Conservation (phyloP, 2,797 vertebrate species). For the Paedocypris micromegethes region DNA sequence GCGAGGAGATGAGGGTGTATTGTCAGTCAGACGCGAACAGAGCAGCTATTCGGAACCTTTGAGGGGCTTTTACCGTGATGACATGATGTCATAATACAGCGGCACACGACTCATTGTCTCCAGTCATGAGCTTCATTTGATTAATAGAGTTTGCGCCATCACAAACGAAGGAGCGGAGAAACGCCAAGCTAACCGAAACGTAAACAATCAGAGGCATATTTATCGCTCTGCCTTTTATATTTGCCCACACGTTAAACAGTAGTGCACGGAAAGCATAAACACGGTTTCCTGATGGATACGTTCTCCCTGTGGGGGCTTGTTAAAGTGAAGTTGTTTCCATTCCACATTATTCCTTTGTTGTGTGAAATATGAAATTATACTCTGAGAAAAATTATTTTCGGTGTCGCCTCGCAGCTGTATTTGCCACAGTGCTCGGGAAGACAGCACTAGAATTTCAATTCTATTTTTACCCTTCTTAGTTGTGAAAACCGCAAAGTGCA, state of each 20-base stretch:
- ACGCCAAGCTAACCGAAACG: constrained; percentile 23
- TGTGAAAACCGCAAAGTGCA: neutral
- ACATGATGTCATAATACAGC: constrained; percentile 21
- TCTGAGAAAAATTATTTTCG: constrained; percentile 33
- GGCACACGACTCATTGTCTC: neutral
- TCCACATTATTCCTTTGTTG: constrained; percentile 12
- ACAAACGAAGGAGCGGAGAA: neutral
- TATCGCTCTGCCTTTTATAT: constrained; percentile 29
- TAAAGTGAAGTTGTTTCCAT: constrained; percentile 24
- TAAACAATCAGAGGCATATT: constrained; percentile 28
- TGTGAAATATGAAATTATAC: constrained; percentile 34
- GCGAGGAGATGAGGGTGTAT: neutral
- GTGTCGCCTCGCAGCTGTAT: constrained; percentile 28
- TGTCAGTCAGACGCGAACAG: neutral
- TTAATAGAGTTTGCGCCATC: constrained; percentile 6
- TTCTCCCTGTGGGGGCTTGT: constrained; percentile 21
- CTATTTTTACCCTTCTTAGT: neutral
- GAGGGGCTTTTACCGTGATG: constrained; percentile 15
- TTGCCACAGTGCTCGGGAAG: constrained; percentile 12
- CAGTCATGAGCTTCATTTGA: constrained; percentile 1
- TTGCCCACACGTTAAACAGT: constrained; percentile 19
- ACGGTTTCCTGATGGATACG: constrained; percentile 14
- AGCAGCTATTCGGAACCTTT: constrained; percentile 17
- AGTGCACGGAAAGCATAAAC: constrained; percentile 28
- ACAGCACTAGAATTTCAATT: neutral